Conservation (phyloP, 2,113 vertebrate species). For the Dipodomys ordii region DNA sequence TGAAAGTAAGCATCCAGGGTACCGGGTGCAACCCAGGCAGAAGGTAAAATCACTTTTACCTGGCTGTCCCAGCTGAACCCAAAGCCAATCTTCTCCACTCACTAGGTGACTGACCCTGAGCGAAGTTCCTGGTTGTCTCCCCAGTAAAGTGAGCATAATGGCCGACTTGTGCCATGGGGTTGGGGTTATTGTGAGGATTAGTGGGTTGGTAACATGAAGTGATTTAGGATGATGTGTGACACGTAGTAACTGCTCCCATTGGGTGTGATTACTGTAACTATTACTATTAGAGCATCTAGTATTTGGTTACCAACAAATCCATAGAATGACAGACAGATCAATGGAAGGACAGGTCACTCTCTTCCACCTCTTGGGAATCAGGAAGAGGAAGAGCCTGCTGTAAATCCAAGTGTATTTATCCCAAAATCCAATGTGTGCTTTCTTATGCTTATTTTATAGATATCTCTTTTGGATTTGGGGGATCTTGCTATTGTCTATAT, state of each 20-base stretch:
- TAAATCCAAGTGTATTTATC: background rate
- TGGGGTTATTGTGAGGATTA: background rate
- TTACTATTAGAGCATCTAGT: background rate
- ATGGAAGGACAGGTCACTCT: background rate
- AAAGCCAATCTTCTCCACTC: background rate
- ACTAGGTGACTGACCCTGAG: background rate
- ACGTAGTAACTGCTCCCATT: fast-evolving
- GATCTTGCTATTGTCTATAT: background rate
- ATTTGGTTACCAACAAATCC: background rate
- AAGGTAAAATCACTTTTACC: background rate
- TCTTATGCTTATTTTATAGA: background rate
- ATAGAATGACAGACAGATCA: background rate
- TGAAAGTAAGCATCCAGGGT: too few relatives aligned
- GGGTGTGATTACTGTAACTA: background rate
- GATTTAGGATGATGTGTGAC: background rate
- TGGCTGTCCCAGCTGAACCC: background rate
- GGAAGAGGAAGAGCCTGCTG: background rate
- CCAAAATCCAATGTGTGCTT: background rate
- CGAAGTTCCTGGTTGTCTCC: background rate
- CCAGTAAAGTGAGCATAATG: background rate
- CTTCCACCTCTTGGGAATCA: background rate
- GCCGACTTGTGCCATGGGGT: background rate
- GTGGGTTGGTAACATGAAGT: background rate
- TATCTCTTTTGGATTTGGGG: background rate
- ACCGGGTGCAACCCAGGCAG: background rate